Evolutionary conservation across 2,888 invertebrate species (phyloP).

Genomic region (Chrysolina haemoptera): DNA sequence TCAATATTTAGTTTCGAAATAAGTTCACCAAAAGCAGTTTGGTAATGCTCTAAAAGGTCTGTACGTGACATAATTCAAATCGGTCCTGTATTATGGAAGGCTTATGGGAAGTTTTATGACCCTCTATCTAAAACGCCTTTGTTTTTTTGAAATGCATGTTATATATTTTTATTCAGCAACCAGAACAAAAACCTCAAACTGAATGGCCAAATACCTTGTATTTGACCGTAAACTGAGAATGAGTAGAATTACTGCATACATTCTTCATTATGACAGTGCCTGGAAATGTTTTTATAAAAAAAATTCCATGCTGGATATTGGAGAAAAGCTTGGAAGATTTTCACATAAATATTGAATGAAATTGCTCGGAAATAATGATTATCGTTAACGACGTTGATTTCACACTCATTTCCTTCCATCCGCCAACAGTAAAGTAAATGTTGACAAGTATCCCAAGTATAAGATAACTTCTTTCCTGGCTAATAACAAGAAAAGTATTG

Average conservation of each 20-base stretch:
- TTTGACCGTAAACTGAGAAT: not conserved
- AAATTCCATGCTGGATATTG: not conserved
- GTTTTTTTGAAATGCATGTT: constrained; percentile 6
- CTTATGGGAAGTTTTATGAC: constrained; percentile 14
- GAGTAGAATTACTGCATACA: not conserved
- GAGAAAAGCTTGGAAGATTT: no score
- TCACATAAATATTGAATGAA: no score
- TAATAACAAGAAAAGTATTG: no score
- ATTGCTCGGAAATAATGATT: no score
- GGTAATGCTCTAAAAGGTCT: constrained; percentile 14
- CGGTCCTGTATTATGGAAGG: constrained; percentile 3
- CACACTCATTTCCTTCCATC: no score
- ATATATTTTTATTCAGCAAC: constrained; percentile 13
- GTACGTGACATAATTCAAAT: constrained; percentile 14
- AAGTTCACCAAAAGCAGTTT: not conserved
- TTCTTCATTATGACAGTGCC: not conserved
- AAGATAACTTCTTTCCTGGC: no score
- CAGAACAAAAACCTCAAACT: not conserved
- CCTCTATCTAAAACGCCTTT: not conserved
- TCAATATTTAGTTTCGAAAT: constrained; percentile 11
- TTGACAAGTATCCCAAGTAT: no score
- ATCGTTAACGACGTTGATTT: no score
- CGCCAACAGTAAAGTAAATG: no score
- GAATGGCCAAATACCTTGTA: constrained; percentile 3
- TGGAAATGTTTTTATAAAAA: not conserved